These are phyloP conservation scores for Archaeoteleia sp. DNA, from an alignment of 2,888 invertebrate genomes.

Conservation along the genomic window DNA sequence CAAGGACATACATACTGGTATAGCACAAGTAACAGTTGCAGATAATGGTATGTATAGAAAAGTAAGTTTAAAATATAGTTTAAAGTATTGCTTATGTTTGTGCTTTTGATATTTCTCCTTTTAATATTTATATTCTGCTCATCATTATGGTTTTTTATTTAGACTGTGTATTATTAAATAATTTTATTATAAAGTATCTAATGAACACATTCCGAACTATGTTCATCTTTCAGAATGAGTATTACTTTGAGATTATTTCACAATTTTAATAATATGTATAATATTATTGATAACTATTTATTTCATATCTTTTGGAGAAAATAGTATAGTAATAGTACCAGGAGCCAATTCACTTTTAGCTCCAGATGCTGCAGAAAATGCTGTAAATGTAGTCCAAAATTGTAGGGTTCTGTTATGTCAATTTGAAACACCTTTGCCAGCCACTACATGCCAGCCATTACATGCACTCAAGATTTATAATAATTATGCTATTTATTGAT, in stretches of 20 bases:
- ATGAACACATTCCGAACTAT: too few relatives aligned
- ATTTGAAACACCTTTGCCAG: constrained; percentile 86
- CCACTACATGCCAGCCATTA: too few relatives aligned
- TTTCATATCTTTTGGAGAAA: constrained; percentile 80
- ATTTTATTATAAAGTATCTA: too few relatives aligned
- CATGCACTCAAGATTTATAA: constrained; percentile 80
- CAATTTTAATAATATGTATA: background rate
- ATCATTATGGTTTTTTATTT: too few relatives aligned
- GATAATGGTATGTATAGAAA: constrained; percentile 78
- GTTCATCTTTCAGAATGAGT: too few relatives aligned
- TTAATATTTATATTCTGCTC: too few relatives aligned
- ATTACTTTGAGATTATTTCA: too few relatives aligned
- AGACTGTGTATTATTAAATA: too few relatives aligned
- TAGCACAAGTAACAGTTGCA: constrained; percentile 93
- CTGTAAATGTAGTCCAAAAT: constrained; percentile 77
- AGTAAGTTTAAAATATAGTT: constrained; percentile 1
- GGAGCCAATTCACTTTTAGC: constrained; percentile 88
- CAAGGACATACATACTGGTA: constrained; percentile 82
- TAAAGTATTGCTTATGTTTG: too few relatives aligned
- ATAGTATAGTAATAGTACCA: constrained; percentile 92
- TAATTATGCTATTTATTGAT: too few relatives aligned
- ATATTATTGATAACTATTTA: too few relatives aligned
- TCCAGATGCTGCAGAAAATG: constrained; percentile 79
- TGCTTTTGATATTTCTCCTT: too few relatives aligned
- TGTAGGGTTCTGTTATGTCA: constrained; percentile 88